Base-by-base conservation (phyloP, 2,888 invertebrate genomes). In the Drymonia ruficornis region DNA sequence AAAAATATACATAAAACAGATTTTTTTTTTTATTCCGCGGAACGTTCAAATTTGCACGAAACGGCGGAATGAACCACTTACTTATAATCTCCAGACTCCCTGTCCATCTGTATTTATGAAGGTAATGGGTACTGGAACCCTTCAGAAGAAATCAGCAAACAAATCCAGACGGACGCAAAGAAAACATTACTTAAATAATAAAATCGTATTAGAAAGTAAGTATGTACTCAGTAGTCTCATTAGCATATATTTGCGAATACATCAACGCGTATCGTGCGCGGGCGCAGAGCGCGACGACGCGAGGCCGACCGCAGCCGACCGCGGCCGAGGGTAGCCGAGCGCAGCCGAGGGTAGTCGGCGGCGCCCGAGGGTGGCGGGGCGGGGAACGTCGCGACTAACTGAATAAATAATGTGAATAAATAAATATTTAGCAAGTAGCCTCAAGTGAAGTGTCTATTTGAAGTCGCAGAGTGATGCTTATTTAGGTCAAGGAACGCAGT, bases 221-320 rank as follows among this genome's bases (percentile, higher is more conserved):
- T 16, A 16, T 4, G 40, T 12, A 18, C 16, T 42, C 1, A 42
- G 7, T 15, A 15, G 49, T 54, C n/a, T 63, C 44, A 65, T 67
- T 62, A 61, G 64, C 56, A 50, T 70, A 62, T 57, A 56, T 53
- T 60, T 50, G 58, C 61, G 49, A 70, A 65, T 61, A 51, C n/a
- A 55, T 40, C 56, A 38, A 38, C 43, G 28, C 44, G 54, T 50
- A 55, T 63, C 56, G 52, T 44, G 56, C 59, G 60, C 67, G 55
- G 53, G 67, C 67, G 67, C 61, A 57, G 57, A 57, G 63, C 38
- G 72, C 61, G 65, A 53, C 45, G 72, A 53, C 50, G 63, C 52
- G 74, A 53, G 61, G 61, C 55, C 64, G 67, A 70, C 58, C 56
- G 64, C 71, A 47, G 55, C 56, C 58, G 50, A 43, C 58, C 56